phyloP scores from a whole-genome alignment of 2,888 invertebrate genomes.

The Drosophila neutralis region DNA sequence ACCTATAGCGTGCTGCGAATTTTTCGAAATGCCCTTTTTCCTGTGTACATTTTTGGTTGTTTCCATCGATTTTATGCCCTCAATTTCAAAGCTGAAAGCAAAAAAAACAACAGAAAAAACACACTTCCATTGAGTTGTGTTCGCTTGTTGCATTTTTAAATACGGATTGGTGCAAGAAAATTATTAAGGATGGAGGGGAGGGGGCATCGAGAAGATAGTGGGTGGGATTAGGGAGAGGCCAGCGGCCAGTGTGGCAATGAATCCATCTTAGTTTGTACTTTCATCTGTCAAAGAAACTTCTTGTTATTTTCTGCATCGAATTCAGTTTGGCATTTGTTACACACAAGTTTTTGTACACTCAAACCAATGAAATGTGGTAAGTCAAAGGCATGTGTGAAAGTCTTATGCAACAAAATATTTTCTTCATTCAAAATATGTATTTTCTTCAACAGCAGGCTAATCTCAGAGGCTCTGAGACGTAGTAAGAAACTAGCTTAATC shows the following conservation, averaged over 20 bases:
- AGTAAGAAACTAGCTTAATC: background rate
- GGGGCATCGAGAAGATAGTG: background rate
- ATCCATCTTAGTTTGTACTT: conserved; percentile 54
- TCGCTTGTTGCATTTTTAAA: conserved; percentile 76
- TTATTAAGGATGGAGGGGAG: background rate
- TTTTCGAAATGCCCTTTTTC: conserved; percentile 32
- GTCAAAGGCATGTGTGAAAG: background rate
- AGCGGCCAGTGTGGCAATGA: conserved; percentile 4
- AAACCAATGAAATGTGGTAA: background rate
- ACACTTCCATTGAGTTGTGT: conserved; percentile 41
- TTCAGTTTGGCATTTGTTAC: conserved; percentile 13
- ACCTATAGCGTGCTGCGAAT: conserved; percentile 22
- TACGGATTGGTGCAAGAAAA: conserved; percentile 29
- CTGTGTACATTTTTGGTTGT: conserved; percentile 12
- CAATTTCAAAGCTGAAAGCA: conserved; percentile 34
- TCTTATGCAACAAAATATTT: background rate
- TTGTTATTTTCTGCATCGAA: conserved; percentile 32
- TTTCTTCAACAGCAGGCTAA: background rate
- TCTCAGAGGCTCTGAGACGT: background rate
- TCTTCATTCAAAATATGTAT: background rate
- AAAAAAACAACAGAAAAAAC: conserved; percentile 22
- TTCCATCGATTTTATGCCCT: conserved; percentile 57
- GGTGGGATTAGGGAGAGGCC: background rate
- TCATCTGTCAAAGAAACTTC: conserved; percentile 47
- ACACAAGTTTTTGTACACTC: background rate